phyloP scores from a whole-genome alignment of 2,113 vertebrate genomes.

The Ochotona princeps region DNA sequence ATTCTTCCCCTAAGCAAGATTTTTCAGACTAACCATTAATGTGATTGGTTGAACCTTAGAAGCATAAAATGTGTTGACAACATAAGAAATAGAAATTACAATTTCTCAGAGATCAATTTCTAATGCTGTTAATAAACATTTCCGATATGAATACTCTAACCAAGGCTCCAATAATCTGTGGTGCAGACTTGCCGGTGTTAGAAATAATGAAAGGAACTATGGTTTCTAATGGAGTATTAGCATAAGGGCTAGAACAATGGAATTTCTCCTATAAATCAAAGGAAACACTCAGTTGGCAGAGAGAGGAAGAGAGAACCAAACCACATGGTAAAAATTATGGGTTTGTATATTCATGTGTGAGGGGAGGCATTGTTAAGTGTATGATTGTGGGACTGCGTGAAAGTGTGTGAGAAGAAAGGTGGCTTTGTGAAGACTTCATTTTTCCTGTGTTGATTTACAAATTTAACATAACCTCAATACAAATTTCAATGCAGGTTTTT shows the following conservation, averaged over 20 bases:
- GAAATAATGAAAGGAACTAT: conserved; percentile 32
- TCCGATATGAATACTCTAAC: conserved; percentile 31
- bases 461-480: not conserved
- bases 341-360: not conserved
- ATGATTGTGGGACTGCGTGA: not conserved
- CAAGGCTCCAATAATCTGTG: conserved; percentile 22
- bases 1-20: not conserved
- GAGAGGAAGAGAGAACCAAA: not conserved
- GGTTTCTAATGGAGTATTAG: not conserved
- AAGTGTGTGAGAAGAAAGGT: not conserved
- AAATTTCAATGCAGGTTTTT: not conserved
- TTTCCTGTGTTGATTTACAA: not conserved
- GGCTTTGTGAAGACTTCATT: not conserved
- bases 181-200: conserved; percentile 46
- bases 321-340: not conserved
- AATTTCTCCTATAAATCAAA: not conserved
- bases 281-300: conserved; percentile 6
- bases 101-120: conserved; percentile 32
- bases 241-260: not conserved
- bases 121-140: conserved; percentile 58
- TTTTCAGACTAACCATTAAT: not conserved
- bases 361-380: too few relatives aligned
- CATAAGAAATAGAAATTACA: not conserved
- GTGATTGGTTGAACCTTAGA: conserved; percentile 4
- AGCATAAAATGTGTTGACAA: conserved; percentile 50